These are phyloP conservation scores for Seira musarum DNA, from an alignment of 2,888 invertebrate species.

Conservation along the genomic window DNA sequence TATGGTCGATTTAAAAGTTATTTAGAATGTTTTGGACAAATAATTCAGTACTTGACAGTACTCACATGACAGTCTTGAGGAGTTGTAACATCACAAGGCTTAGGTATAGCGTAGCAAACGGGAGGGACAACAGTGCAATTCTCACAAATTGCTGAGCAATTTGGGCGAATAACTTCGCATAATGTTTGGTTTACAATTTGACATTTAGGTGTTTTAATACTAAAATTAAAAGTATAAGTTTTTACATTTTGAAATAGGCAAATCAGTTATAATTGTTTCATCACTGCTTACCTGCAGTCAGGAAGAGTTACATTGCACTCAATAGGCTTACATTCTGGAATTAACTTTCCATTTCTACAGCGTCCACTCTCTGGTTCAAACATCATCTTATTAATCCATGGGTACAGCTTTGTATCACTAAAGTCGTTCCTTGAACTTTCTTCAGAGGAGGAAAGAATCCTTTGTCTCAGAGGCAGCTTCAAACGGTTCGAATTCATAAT, in stretches of 20 bases:
- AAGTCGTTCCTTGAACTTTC: no score
- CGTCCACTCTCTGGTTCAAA: background rate
- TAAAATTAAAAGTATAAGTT: no score
- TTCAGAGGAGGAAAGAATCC: no score
- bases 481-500: no score
- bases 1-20: background rate
- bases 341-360: conserved; percentile 40
- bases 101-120: conserved; percentile 31
- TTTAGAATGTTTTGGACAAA: background rate
- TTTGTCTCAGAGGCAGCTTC: no score
- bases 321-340: conserved; percentile 47
- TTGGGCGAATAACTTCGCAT: conserved; percentile 34
- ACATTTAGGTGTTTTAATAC: no score
- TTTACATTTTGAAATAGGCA: no score
- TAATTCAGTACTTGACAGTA: background rate
- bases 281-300: conserved; percentile 34
- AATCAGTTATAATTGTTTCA: no score
- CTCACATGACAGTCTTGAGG: conserved; percentile 32
- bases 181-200: conserved; percentile 9
- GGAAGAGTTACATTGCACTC: conserved; percentile 45
- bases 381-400: no score
- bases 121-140: conserved; percentile 36
- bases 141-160: conserved; percentile 46
- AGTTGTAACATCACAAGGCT: conserved; percentile 42
- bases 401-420: no score